Evolutionary conservation across 1,140 invertebrate species (phyloP).

Genomic region (Aphaenogaster rudis): DNA sequence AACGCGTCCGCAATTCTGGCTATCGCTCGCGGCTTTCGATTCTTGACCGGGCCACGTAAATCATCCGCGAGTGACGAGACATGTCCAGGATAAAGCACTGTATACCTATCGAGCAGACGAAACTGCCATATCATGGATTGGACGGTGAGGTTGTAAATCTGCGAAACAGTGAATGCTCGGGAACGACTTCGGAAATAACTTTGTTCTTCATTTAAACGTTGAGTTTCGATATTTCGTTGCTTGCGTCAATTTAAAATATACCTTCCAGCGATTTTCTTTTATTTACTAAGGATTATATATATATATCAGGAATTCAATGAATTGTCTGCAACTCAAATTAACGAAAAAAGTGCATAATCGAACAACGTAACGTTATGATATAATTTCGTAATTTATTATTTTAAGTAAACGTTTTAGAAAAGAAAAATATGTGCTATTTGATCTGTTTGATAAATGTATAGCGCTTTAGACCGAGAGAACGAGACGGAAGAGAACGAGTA

Average conservation of each 20-base stretch:
- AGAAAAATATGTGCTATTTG: neutral
- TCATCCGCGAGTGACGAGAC: constrained; percentile 67
- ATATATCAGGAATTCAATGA: neutral
- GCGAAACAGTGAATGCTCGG: constrained; percentile 14
- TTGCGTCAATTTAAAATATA: neutral
- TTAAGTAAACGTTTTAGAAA: neutral
- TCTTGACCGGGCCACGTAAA: constrained; percentile 67
- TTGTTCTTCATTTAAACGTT: constrained; percentile 17
- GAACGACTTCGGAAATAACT: constrained; percentile 21
- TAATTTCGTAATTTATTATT: neutral
- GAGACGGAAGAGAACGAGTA: neutral
- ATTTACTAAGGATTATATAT: neutral
- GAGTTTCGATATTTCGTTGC: neutral
- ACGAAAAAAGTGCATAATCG: neutral
- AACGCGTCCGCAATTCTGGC: constrained; percentile 64
- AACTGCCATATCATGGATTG: constrained; percentile 31
- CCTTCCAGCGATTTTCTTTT: neutral
- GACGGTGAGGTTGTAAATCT: constrained; percentile 3
- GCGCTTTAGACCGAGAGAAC: neutral
- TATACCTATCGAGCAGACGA: constrained; percentile 41
- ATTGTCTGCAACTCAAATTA: neutral
- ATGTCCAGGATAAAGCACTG: constrained; percentile 46
- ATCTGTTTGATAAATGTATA: neutral
- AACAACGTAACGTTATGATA: no score
- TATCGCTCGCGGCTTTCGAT: constrained; percentile 68